Percentiles rank a stretch among this genome's conserved stretches.
Evolutionary conservation across 2,113 vertebrate genomes (phyloP).

Genomic region (Cephalopterus ornatus): DNA sequence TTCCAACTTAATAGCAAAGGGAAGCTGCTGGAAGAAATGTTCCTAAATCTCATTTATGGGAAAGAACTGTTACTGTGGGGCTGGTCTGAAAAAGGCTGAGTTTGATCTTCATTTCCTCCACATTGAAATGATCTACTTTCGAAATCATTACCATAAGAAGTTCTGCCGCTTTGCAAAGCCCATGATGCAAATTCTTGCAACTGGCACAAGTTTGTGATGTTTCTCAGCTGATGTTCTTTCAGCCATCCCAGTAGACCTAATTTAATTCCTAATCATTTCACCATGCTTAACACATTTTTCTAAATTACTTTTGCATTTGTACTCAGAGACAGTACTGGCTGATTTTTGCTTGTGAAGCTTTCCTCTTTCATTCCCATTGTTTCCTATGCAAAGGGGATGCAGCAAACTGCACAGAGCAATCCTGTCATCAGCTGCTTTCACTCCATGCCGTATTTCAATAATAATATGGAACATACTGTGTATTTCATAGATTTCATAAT

Average conservation of each 20-base stretch:
- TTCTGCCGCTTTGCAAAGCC: slow-evolving; percentile 39
- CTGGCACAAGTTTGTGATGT: slow-evolving; percentile 12
- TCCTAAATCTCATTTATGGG: not conserved
- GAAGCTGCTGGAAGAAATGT: not conserved
- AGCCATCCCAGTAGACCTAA: slow-evolving; percentile 30
- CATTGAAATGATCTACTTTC: not conserved
- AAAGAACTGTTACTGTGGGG: not conserved
- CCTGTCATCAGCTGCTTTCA: slow-evolving; percentile 17
- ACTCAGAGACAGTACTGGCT: not conserved
- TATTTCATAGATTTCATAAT: not conserved
- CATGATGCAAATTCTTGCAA: slow-evolving; percentile 21
- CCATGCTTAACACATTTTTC: slow-evolving; percentile 37
- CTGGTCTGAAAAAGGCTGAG: slow-evolving; percentile 15
- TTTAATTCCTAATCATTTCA: slow-evolving; percentile 53
- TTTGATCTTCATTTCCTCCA: slow-evolving; percentile 1
- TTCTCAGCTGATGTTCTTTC: slow-evolving; percentile 56
- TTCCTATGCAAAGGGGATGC: not conserved
- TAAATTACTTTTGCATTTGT: slow-evolving; percentile 32
- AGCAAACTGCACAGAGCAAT: not conserved
- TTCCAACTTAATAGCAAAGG: not conserved
- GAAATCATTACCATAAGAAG: not conserved
- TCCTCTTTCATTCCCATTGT: slow-evolving; percentile 17
- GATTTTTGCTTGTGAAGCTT: slow-evolving; percentile 43
- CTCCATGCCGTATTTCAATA: not conserved
- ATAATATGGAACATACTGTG: not conserved